Evolutionary conservation across 1,140 invertebrate species (phyloP), one percentile per base, ranked within the genome.

Genomic region (Neuroterus valhalla): DNA sequence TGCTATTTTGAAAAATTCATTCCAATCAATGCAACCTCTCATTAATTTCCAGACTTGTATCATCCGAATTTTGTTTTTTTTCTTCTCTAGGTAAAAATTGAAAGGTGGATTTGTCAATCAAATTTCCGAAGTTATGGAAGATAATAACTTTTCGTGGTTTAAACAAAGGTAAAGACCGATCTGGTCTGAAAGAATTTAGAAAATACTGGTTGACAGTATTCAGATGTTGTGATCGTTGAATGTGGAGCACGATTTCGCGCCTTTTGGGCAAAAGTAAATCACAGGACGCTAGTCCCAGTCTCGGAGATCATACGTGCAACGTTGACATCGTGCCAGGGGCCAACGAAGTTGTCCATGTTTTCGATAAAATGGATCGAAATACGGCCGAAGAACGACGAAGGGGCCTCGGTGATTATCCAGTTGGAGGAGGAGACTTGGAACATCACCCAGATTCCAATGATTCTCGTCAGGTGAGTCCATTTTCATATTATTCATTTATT

Each of bases 341-440:
- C 71, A 80, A 85, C 79, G 81, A 81, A 84, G 84, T 82, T 86
- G 89, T 89, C 88, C 85, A 90, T 90, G 89, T 88, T 87, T 89
- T 85, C 88, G 85, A 87, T 82, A 84, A 84, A 84, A 90, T 90
- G 89, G 89, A 90, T 82, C 88, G 87, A 83, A 88, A 89, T 84
- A 86, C 83, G 81, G 82, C 83, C 79, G 89, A 89, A 70, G 87
- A 89, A 80, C 85, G 87, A 88, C 83, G 87, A 71, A 88, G 84
- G 78, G 81, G 75, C 71, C 77, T 79, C 74, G 85, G 81, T 76
- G 71, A 79, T 75, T 66, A 79, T 38, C 72, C 81, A 76, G 52
- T 76, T 78, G 81, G 72, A 78, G 82, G 79, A 42, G 83, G 79
- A 72, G 87, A 89, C 71, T 73, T 76, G 3, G 88, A 89, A 55